These are phyloP conservation scores for Sprattus sprattus DNA, from an alignment of 2,113 vertebrate species.

Conservation along the genomic window DNA sequence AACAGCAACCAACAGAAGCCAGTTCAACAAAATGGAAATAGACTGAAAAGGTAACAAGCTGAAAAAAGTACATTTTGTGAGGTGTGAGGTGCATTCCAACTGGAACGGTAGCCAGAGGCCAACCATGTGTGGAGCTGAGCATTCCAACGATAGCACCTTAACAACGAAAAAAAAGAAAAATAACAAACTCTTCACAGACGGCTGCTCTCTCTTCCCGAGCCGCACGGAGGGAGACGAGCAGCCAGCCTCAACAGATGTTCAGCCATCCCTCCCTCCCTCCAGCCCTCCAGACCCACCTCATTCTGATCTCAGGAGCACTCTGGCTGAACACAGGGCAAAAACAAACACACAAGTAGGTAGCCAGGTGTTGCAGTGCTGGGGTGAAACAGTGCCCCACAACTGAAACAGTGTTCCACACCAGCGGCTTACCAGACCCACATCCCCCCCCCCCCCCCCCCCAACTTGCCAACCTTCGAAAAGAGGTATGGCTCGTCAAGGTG, in stretches of 20 bases:
- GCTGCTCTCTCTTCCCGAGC: not conserved
- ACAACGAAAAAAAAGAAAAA: conserved; percentile 6
- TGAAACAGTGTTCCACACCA: not conserved
- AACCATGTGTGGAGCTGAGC: conserved; percentile 29
- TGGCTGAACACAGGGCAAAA: not conserved
- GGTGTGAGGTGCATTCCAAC: conserved; percentile 25
- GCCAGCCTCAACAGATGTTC: conserved; percentile 5
- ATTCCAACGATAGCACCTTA: conserved; percentile 32
- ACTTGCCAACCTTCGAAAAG: not conserved
- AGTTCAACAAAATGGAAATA: conserved; percentile 9
- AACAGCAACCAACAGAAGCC: not conserved
- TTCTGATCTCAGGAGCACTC: not conserved
- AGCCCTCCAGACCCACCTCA: not conserved
- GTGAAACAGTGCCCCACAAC: not conserved
- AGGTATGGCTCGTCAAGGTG: not conserved
- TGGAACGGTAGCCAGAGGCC: conserved; percentile 27
- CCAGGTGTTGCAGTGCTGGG: conserved; percentile 3
- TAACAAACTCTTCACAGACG: conserved; percentile 22
- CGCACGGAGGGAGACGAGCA: not conserved
- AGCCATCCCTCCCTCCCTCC: not conserved
- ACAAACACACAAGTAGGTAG: not conserved
- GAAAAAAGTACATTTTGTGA: not conserved
- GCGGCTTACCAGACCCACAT: not conserved
- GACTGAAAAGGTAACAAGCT: not conserved
- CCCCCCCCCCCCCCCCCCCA: not conserved